phyloP scores from a whole-genome alignment of 2,888 invertebrate species.

The Tipula confusa region DNA sequence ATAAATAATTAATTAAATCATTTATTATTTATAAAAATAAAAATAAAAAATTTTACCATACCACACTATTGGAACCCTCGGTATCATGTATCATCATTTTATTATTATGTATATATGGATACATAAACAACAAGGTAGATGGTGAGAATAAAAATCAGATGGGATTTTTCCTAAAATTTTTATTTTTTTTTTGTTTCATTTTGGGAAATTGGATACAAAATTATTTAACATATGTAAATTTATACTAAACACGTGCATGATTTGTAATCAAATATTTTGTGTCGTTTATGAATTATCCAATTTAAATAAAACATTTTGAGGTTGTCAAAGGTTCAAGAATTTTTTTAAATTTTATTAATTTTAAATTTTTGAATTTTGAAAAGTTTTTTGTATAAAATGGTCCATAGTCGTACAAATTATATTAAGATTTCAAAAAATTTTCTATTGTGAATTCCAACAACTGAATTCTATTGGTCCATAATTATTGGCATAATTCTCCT shows the following conservation, averaged over 20 bases:
- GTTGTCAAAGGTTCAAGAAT: too few species aligned
- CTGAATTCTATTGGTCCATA: too few species aligned
- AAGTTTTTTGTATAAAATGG: too few species aligned
- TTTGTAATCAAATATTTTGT: not conserved
- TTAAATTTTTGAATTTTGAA: too few species aligned
- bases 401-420: too few species aligned
- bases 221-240: not conserved
- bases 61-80: not conserved
- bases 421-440: too few species aligned
- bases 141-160: not conserved
- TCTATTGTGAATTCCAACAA: too few species aligned
- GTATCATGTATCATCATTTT: not conserved
- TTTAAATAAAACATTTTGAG: not conserved
- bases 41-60: not conserved
- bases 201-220: not conserved
- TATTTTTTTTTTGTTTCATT: not conserved
- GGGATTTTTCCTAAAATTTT: not conserved
- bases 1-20: constrained; percentile 16
- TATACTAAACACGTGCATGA: not conserved
- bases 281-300: not conserved
- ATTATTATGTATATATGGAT: not conserved
- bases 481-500: too few species aligned
- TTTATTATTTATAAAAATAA: constrained; percentile 8
- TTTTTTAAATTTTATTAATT: too few species aligned
- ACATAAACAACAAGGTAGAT: not conserved